Percentiles rank a stretch among this genome's conserved stretches.
Evolutionary conservation across 2,888 invertebrate genomes (phyloP).

Genomic region (Allolobophora icterica): DNA sequence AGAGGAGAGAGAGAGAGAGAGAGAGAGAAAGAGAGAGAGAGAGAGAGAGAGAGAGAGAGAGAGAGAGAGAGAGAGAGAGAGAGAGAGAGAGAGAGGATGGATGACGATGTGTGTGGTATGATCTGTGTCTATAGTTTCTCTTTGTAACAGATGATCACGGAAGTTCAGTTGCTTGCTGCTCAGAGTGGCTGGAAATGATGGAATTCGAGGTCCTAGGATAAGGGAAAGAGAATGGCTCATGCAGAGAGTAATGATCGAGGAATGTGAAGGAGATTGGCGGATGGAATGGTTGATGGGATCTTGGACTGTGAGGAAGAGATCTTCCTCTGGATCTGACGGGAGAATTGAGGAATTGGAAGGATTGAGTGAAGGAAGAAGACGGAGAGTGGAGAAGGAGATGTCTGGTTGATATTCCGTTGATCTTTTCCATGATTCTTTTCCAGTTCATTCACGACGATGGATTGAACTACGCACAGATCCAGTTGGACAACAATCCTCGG

Average conservation of each 20-base stretch:
- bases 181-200: too few relatives aligned
- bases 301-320: too few relatives aligned
- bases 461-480: slow-evolving; percentile 23
- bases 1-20: too few relatives aligned
- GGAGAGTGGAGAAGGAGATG: background rate
- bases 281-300: too few relatives aligned
- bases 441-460: background rate
- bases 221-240: too few relatives aligned
- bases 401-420: background rate
- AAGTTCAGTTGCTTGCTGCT: too few relatives aligned
- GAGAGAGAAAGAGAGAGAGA: too few relatives aligned
- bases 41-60: background rate
- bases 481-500: slow-evolving; percentile 21
- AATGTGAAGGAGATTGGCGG: too few relatives aligned
- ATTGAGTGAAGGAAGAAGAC: background rate
- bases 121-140: background rate
- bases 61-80: background rate
- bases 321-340: too few relatives aligned
- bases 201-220: too few relatives aligned
- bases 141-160: too few relatives aligned
- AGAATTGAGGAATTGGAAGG: background rate
- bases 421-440: background rate
- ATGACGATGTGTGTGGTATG: background rate
- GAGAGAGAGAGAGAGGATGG: background rate
- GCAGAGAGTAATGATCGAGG: too few relatives aligned